Evolutionary conservation across 2,888 invertebrate species (phyloP).

Genomic region (Sialis fuliginosa): DNA sequence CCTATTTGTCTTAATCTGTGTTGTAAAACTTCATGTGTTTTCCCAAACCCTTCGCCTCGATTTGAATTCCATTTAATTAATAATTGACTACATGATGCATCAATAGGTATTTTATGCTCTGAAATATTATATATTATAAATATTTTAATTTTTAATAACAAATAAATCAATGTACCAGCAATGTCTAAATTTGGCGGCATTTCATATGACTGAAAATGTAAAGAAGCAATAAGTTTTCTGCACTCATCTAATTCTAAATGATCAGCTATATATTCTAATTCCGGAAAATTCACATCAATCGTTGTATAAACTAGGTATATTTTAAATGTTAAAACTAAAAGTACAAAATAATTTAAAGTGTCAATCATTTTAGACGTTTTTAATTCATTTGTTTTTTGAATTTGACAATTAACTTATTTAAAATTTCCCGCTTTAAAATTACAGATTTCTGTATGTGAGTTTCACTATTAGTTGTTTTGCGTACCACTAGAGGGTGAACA

Average conservation of each 20-base stretch:
- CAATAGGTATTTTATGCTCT: slow-evolving; percentile 29
- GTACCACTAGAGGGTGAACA: too few relatives aligned
- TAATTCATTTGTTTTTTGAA: too few relatives aligned
- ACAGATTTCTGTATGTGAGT: too few relatives aligned
- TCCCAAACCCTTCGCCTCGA: slow-evolving; percentile 30
- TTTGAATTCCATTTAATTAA: slow-evolving; percentile 38
- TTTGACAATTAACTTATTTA: too few relatives aligned
- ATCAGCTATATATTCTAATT: slow-evolving; percentile 34
- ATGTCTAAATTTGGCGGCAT: slow-evolving; percentile 24
- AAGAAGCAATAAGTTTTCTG: slow-evolving; percentile 33
- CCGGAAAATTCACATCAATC: slow-evolving; percentile 21
- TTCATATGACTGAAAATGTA: slow-evolving; percentile 32
- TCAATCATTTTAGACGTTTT: too few relatives aligned
- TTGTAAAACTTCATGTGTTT: slow-evolving; percentile 34
- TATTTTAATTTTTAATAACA: neutral
- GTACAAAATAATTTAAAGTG: too few relatives aligned
- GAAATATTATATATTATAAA: slow-evolving; percentile 5
- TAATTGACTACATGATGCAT: slow-evolving; percentile 33
- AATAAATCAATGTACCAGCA: slow-evolving; percentile 20
- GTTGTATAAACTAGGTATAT: slow-evolving; percentile 10
- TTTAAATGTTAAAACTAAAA: too few relatives aligned
- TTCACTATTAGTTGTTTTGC: too few relatives aligned
- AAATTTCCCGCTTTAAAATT: slow-evolving; percentile 12
- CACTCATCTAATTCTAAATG: slow-evolving; percentile 38
- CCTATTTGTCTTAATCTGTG: slow-evolving; percentile 39